Evolutionary conservation across 2,888 invertebrate genomes (phyloP).

Genomic region (Onchidella celtica): DNA sequence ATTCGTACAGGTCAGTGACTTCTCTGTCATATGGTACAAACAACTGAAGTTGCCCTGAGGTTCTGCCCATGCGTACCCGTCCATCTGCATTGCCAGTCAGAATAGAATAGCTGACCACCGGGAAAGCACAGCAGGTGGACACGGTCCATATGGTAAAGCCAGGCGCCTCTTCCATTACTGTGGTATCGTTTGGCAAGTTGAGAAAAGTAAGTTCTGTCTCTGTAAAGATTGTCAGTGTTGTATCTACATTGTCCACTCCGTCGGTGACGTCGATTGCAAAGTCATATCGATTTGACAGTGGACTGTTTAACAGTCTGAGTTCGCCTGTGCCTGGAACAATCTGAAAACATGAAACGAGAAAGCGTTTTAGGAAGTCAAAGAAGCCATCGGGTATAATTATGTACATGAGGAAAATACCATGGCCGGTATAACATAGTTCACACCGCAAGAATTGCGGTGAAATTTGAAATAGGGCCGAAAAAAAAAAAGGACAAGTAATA

Average conservation of each 20-base stretch:
- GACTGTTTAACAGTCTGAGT: neutral
- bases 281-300: neutral
- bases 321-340: neutral
- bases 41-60: conserved; percentile 56
- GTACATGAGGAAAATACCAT: too few relatives aligned
- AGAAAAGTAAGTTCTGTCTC: conserved; percentile 37
- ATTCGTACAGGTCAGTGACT: conserved; percentile 44
- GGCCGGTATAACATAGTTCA: too few relatives aligned
- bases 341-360: too few relatives aligned
- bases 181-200: conserved; percentile 22
- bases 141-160: neutral
- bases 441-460: too few relatives aligned
- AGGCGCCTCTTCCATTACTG: conserved; percentile 3
- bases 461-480: too few relatives aligned
- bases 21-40: conserved; percentile 60
- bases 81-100: conserved; percentile 39
- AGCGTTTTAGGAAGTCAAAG: too few relatives aligned
- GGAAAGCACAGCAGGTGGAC: conserved; percentile 41
- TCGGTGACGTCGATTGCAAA: conserved; percentile 88
- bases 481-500: too few relatives aligned
- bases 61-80: conserved; percentile 49
- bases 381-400: too few relatives aligned
- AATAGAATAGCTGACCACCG: conserved; percentile 5
- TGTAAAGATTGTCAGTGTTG: conserved; percentile 32
- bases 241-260: conserved; percentile 90